These are phyloP conservation scores for Burhinus oedicnemus DNA, from an alignment of 2,113 vertebrate species.

Conservation along the genomic window DNA sequence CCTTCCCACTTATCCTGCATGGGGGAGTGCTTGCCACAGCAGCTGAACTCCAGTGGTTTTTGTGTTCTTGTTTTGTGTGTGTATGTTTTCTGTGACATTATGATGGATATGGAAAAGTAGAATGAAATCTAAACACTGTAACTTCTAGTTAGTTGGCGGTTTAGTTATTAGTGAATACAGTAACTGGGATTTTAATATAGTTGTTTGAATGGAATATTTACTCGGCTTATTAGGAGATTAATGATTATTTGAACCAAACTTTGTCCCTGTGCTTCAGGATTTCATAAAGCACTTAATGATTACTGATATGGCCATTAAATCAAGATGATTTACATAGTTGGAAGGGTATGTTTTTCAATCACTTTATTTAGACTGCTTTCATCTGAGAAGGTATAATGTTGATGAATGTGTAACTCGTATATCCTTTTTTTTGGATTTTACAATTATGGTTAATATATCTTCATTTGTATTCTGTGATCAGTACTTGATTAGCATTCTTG, in stretches of 20 bases:
- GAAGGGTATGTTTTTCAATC: background rate
- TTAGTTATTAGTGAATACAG: background rate
- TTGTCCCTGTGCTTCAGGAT: background rate
- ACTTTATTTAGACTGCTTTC: background rate
- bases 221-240: background rate
- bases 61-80: background rate
- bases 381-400: background rate
- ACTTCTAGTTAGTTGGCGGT: background rate
- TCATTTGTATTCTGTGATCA: background rate
- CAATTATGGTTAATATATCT: background rate
- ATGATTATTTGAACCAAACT: background rate
- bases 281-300: background rate
- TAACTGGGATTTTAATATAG: background rate
- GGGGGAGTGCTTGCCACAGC: background rate
- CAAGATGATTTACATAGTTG: background rate
- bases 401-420: background rate
- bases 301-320: background rate
- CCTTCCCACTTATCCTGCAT: rapidly evolving
- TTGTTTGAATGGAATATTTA: background rate
- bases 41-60: rapidly evolving
- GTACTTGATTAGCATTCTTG: background rate
- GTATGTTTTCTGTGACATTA: rapidly evolving
- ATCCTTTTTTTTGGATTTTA: background rate
- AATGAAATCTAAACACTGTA: background rate
- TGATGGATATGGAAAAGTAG: rapidly evolving